These are phyloP conservation scores for Horisme vitalbata DNA, from an alignment of 2,888 invertebrate genomes.

Conservation along the genomic window DNA sequence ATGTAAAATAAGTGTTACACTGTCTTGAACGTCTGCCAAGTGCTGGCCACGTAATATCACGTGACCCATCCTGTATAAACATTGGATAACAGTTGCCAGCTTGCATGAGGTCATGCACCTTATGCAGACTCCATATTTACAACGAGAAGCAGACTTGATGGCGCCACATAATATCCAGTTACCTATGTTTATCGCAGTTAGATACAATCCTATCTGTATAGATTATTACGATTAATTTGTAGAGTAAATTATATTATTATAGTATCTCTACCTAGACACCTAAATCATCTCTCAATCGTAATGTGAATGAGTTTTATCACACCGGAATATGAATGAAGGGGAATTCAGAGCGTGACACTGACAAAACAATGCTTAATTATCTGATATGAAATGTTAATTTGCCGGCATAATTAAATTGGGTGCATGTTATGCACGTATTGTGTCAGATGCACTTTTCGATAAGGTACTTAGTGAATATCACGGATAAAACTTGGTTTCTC, in stretches of 20 bases:
- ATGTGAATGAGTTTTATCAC: conserved; percentile 58
- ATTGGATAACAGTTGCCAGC: conserved; percentile 61
- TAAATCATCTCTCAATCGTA: conserved; percentile 19
- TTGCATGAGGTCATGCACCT: conserved; percentile 68
- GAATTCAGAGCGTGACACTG: conserved; percentile 76
- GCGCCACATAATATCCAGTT: conserved; percentile 61
- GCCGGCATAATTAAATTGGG: conserved; percentile 33
- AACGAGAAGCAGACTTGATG: conserved; percentile 56
- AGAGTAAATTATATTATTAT: conserved; percentile 41
- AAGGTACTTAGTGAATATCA: too few relatives aligned
- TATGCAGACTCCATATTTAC: conserved; percentile 54
- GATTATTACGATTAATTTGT: conserved; percentile 35
- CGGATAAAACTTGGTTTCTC: background rate
- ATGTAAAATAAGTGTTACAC: conserved; percentile 67
- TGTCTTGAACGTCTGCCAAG: conserved; percentile 69
- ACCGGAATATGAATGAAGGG: conserved; percentile 50
- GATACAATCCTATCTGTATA: conserved; percentile 24
- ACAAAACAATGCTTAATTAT: conserved; percentile 62
- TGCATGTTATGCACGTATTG: background rate
- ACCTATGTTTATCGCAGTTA: conserved; percentile 58
- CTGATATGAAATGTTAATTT: conserved; percentile 42
- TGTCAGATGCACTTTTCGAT: background rate
- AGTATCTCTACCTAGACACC: conserved; percentile 25
- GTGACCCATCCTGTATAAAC: conserved; percentile 63
- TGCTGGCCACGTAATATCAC: conserved; percentile 59